Evolutionary conservation across 2,888 invertebrate genomes (phyloP).

Genomic region (Chalcosyrphus nemorum): DNA sequence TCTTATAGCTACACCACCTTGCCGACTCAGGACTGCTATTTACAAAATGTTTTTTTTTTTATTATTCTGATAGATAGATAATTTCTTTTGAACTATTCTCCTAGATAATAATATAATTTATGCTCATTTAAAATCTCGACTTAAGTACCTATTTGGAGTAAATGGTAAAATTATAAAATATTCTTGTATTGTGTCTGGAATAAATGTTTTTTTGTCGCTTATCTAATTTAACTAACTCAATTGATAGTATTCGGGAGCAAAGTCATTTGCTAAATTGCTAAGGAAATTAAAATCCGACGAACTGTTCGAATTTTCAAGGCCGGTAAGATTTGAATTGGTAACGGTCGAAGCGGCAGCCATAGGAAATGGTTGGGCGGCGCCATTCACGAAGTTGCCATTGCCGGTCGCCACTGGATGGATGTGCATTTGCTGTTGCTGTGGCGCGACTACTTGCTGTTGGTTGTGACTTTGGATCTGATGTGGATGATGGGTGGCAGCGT

Average conservation of each 20-base stretch:
- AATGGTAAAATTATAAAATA: slow-evolving; percentile 43
- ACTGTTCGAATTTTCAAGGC: slow-evolving; percentile 92
- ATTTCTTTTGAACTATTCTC: slow-evolving; percentile 53
- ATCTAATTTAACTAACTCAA: slow-evolving; percentile 81
- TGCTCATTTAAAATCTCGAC: slow-evolving; percentile 64
- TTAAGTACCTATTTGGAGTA: slow-evolving; percentile 51
- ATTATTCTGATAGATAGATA: slow-evolving; percentile 37
- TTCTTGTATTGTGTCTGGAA: slow-evolving; percentile 70
- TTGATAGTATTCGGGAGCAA: slow-evolving; percentile 94
- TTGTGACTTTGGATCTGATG: slow-evolving; percentile 81
- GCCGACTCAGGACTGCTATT: slow-evolving; percentile 9
- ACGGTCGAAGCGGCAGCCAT: slow-evolving; percentile 75
- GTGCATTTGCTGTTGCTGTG: slow-evolving; percentile 83
- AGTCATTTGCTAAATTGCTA: slow-evolving; percentile 95
- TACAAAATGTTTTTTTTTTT: slow-evolving; percentile 49
- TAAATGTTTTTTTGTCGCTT: slow-evolving; percentile 66
- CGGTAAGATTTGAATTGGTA: slow-evolving; percentile 85
- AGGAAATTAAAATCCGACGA: slow-evolving; percentile 97
- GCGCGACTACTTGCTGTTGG: slow-evolving; percentile 80
- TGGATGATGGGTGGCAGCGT: slow-evolving; percentile 79
- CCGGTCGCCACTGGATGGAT: slow-evolving; percentile 66
- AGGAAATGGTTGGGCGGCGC: slow-evolving; percentile 73
- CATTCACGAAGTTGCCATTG: slow-evolving; percentile 73
- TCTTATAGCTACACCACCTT: slow-evolving; percentile 3
- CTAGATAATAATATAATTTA: slow-evolving; percentile 38